Evolutionary conservation across 2,888 invertebrate genomes (phyloP).

Genomic region (Xylota sylvarum): DNA sequence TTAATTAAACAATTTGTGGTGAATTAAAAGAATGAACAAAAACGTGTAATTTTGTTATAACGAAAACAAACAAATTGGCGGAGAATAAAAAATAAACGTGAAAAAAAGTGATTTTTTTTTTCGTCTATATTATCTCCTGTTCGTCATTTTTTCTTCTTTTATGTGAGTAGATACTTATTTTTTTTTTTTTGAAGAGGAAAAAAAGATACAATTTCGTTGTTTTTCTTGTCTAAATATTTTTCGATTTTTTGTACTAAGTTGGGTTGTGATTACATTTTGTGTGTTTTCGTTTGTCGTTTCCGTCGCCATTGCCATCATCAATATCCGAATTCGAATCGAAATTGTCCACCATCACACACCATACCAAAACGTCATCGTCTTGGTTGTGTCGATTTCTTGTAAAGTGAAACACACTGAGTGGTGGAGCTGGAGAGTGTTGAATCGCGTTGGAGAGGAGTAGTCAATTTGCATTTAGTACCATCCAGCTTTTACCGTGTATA

Average conservation of each 20-base stretch:
- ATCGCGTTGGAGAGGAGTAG: conserved; percentile 59
- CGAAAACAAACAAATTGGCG: conserved; percentile 61
- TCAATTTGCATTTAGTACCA: conserved; percentile 74
- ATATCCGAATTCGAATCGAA: conserved; percentile 57
- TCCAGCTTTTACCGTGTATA: conserved; percentile 31
- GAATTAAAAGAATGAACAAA: conserved; percentile 24
- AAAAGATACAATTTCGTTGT: conserved; percentile 37
- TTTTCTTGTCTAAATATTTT: conserved; percentile 37
- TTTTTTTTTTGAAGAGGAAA: conserved; percentile 33
- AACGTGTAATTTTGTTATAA: conserved; percentile 35
- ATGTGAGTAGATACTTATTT: conserved; percentile 73
- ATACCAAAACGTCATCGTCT: conserved; percentile 58
- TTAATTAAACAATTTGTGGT: conserved; percentile 49
- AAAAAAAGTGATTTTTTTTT: conserved; percentile 63
- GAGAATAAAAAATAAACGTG: conserved; percentile 41
- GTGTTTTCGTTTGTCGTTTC: conserved; percentile 40
- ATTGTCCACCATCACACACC: conserved; percentile 44
- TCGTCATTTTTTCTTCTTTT: conserved; percentile 63
- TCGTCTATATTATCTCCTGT: conserved; percentile 46
- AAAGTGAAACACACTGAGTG: conserved; percentile 56
- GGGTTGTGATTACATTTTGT: conserved; percentile 36
- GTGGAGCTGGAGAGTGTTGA: conserved; percentile 67
- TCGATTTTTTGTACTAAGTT: neutral
- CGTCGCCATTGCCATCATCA: conserved; percentile 61
- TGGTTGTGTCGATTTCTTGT: conserved; percentile 64